phyloP scores from a whole-genome alignment of 1,140 invertebrate species.

The Solen grandis region DNA sequence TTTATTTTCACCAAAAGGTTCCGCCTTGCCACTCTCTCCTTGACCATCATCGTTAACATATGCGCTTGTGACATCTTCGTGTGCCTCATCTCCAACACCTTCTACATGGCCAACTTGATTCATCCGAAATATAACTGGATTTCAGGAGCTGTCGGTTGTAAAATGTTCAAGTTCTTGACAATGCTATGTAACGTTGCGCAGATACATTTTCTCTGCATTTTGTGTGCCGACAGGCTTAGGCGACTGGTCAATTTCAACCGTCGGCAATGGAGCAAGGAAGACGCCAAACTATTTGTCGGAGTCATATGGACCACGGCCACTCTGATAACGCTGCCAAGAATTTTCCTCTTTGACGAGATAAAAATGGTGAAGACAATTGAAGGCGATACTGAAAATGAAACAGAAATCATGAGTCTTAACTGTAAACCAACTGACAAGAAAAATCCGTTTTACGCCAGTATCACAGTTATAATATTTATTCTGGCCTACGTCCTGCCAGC shows the following conservation, averaged over 20 bases:
- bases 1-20: slow-evolving; percentile 17
- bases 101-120: slow-evolving; percentile 22
- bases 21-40: background rate
- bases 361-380: background rate
- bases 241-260: slow-evolving; percentile 7
- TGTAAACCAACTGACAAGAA: slow-evolving; percentile 9
- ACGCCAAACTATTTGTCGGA: background rate
- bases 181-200: slow-evolving; percentile 39
- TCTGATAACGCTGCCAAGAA: background rate
- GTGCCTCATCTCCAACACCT: slow-evolving; percentile 34
- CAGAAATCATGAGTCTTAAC: background rate
- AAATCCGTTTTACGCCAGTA: background rate
- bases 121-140: slow-evolving; percentile 28
- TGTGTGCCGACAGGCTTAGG: slow-evolving; percentile 11
- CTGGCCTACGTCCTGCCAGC: slow-evolving; percentile 14
- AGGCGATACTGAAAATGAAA: background rate
- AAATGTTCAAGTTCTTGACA: slow-evolving; percentile 39
- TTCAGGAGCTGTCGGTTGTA: slow-evolving; percentile 17
- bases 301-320: slow-evolving; percentile 7
- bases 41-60: slow-evolving; percentile 33
- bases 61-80: slow-evolving; percentile 46
- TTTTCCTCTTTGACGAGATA: slow-evolving; percentile 26
- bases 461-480: slow-evolving; percentile 4
- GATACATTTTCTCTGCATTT: slow-evolving; percentile 27
- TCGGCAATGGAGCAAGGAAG: slow-evolving; percentile 31